Evolutionary conservation across 2,888 invertebrate genomes (phyloP), one percentile per base, ranked within the genome.

Genomic region (Patella caerulea): DNA sequence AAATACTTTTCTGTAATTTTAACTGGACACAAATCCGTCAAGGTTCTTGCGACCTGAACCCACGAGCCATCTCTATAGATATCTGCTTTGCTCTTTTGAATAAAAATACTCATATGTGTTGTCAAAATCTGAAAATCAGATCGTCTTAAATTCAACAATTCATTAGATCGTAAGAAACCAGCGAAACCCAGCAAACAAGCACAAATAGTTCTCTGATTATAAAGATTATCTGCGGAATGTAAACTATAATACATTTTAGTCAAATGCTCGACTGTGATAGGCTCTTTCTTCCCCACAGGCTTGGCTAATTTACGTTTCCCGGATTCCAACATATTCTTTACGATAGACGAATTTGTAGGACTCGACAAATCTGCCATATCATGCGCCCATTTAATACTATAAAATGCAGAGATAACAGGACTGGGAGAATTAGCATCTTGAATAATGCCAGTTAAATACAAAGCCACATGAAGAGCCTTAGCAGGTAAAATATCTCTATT

Each of bases 371-470:
- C 76, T 55, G 74, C 72, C 5, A 79, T 19, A 73, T 80, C 76
- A 79, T 81, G 80, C 45, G 75, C 71, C 79, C 79, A 83, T 74
- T 83, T 79, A 56, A 81, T 55, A 29, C 77, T 78, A 76, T 83
- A 83, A 80, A 81, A 83, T 5, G 81, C 81, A 69, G 75, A 74
- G n/a, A 78, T 78, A n/a, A 81, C 53, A 56, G 80, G 79, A 82
- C 78, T 75, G 9, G 78, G 72, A 56, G 79, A 79, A 74, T 72
- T 81, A 19, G 77, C 24, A 2, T 69, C 53, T 74, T 83, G 80
- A 34, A 78, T 75, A 70, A 84, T n/a, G n/a, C n/a, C n/a, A n/a
- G n/a, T n/a, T n/a, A n/a, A n/a, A 81, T 79, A 82, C 7, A 83
- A 11, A 5, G 80, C 78, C 12, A 84, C 73, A 74, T 79, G 79